Evolutionary conservation across 2,113 vertebrate genomes (phyloP).

Genomic region (Balaenoptera acutorostrata): DNA sequence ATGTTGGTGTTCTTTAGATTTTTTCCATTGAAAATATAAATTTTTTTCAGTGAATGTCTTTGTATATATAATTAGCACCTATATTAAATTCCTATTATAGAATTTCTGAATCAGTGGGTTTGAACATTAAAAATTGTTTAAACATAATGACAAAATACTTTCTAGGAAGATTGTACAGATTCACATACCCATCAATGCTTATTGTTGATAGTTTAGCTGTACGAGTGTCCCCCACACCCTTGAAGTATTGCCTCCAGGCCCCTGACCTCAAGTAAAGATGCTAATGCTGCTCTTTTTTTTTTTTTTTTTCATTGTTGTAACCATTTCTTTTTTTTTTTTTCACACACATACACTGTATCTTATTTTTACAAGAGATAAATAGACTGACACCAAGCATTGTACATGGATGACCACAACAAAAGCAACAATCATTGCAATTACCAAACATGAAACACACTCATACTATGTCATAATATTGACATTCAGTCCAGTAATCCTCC

Average conservation of each 20-base stretch:
- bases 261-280: background rate
- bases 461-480: too few relatives aligned
- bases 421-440: too few relatives aligned
- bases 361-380: too few relatives aligned
- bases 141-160: background rate
- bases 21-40: background rate
- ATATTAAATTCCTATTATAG: background rate
- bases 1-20: background rate
- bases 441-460: too few relatives aligned
- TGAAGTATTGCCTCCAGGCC: background rate
- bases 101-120: background rate
- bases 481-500: too few relatives aligned
- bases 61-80: background rate
- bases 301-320: too few relatives aligned
- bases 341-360: too few relatives aligned
- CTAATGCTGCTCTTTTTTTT: rapidly evolving
- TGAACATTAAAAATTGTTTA: background rate
- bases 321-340: too few relatives aligned
- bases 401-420: too few relatives aligned
- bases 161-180: background rate
- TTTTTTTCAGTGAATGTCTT: background rate
- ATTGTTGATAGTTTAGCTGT: background rate
- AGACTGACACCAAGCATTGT: too few relatives aligned
- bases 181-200: background rate
- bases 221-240: background rate